Evolutionary conservation across 2,888 invertebrate species (phyloP).

Genomic region (Erebia ligea): DNA sequence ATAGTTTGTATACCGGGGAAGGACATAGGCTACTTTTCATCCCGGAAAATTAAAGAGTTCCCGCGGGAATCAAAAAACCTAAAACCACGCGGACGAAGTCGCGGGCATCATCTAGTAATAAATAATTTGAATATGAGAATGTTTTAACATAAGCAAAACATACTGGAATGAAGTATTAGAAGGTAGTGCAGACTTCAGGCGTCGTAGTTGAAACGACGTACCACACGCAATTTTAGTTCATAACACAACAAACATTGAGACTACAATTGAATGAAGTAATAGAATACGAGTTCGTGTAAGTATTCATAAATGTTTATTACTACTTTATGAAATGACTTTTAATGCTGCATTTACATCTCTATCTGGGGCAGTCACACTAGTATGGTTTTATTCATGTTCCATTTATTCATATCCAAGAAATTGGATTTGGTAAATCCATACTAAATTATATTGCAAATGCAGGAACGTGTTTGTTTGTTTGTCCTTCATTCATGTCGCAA

Average conservation of each 20-base stretch:
- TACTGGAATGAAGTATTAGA: too few relatives aligned
- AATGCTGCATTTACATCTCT: slow-evolving; percentile 12
- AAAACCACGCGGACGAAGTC: too few relatives aligned
- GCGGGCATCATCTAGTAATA: too few relatives aligned
- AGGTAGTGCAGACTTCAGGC: slow-evolving; percentile 6
- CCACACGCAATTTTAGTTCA: slow-evolving; percentile 1
- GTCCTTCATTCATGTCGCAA: too few relatives aligned
- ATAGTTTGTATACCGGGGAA: too few relatives aligned
- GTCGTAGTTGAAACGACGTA: slow-evolving; percentile 1
- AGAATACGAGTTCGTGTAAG: not conserved
- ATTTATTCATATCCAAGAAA: slow-evolving; percentile 5
- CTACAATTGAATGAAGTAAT: not conserved
- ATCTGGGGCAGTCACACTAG: not conserved
- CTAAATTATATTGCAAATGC: not conserved
- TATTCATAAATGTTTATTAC: slow-evolving; percentile 16
- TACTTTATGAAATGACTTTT: slow-evolving; percentile 7
- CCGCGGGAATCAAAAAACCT: too few relatives aligned
- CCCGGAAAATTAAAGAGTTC: too few relatives aligned
- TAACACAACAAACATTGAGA: slow-evolving; percentile 1
- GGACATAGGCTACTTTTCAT: too few relatives aligned
- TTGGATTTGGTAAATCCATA: not conserved
- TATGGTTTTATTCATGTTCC: slow-evolving; percentile 1
- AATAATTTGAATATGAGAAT: too few relatives aligned
- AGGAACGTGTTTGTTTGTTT: too few relatives aligned
- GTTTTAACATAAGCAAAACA: too few relatives aligned